Base-by-base conservation (phyloP, 2,888 invertebrate species). In the Chrysolina haemoptera region DNA sequence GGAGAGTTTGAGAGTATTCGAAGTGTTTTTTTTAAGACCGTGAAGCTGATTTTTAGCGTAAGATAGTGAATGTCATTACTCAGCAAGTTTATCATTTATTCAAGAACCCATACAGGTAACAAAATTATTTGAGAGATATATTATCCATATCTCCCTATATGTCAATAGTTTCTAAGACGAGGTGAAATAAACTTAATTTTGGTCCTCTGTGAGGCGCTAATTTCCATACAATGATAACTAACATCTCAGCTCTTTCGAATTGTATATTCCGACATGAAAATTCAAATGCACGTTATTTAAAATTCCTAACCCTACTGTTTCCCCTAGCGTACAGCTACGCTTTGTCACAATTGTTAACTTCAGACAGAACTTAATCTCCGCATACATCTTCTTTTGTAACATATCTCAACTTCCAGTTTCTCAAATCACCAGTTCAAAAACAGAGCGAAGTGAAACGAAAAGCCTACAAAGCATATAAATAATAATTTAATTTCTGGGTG, bases 381-480 rank as follows among this genome's bases (percentile, higher is more conserved):
- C 68, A 72, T 72, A 72, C 63, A 72, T 72, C 68, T 72, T 68
- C 72, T 72, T 72, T 72, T 72, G 72, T 72, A 72, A 72, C 72
- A 72, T 72, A 74, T 74, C 74, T 74, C 65, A 67, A 62, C 59
- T 69, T 59, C 53, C 67, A 74, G 63, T 74, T 70, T 74, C 74
- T 70, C 63, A 74, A 74, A 74, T 74, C 74, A 70, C 67, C 74
- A 74, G 67, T 74, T 74, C 70, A 70, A 62, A 63, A 67, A 70
- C 63, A 67, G 48, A 64, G 50, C 70, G 63, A 48, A 55, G 63
- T 66, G 62, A 67, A 74, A 74, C 70, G 73, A 70, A 70, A 74
- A 74, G 68, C 76, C 71, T 62, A 76, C 74, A 72, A 73, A 66
- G 73, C 74, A 69, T 73, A 70, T 74, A 77, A 74, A 77, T 75